A percentile compares a stretch with the other conserved stretches of the same genome.
Evolutionary conservation across 2,113 vertebrate species (phyloP).

Genomic region (Cairina moschata): DNA sequence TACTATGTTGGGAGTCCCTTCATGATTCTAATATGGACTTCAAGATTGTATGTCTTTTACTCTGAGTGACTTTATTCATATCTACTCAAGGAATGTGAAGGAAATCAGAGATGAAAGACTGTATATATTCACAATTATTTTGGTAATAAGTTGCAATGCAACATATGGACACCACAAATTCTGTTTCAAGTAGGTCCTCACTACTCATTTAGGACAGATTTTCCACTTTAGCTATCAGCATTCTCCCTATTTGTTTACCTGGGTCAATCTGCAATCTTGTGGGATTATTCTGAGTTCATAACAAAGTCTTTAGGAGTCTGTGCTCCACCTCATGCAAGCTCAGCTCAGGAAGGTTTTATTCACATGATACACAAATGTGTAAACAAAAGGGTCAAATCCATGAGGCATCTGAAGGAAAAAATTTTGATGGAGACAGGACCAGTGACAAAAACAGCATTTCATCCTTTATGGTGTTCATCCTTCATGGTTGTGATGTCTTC

Average conservation of each 20-base stretch:
- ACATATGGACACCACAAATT: background rate
- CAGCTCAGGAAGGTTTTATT: background rate
- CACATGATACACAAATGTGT: background rate
- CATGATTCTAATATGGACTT: background rate
- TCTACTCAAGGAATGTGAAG: background rate
- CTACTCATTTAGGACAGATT: background rate
- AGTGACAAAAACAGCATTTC: background rate
- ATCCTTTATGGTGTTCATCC: background rate
- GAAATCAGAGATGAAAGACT: background rate
- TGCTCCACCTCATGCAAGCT: background rate
- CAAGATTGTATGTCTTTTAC: background rate
- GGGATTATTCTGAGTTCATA: background rate
- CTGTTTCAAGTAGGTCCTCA: background rate
- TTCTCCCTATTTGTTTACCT: background rate
- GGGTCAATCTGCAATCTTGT: background rate
- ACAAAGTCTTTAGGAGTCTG: background rate
- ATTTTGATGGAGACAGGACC: background rate
- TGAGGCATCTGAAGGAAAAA: background rate
- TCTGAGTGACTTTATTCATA: background rate
- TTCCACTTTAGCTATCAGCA: background rate
- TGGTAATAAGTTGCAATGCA: background rate
- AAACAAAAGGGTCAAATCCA: background rate
- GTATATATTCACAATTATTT: background rate
- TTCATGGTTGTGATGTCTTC: background rate
- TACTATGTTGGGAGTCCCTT: rapidly evolving